phyloP scores from a whole-genome alignment of 2,113 vertebrate genomes.

The Gymnarchus niloticus region DNA sequence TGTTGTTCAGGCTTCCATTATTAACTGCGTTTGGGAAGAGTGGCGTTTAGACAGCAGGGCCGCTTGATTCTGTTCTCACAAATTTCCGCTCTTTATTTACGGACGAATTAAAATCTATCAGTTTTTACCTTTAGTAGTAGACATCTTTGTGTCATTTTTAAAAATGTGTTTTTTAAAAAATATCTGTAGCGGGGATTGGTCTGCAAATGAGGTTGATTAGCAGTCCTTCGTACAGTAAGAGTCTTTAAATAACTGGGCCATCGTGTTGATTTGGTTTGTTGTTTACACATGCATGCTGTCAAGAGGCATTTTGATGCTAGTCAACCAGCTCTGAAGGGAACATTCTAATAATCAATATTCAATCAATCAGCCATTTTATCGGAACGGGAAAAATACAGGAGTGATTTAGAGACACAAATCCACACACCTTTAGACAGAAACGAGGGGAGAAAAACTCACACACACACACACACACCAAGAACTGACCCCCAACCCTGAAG shows the following conservation, averaged over 20 bases:
- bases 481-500: too few species aligned
- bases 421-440: background rate
- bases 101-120: background rate
- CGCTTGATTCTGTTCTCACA: background rate
- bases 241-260: constrained; percentile 4
- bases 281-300: background rate
- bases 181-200: background rate
- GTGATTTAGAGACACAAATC: background rate
- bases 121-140: background rate
- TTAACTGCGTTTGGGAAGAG: too few species aligned
- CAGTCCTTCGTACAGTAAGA: background rate
- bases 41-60: background rate
- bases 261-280: background rate
- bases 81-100: background rate
- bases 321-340: background rate
- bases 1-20: background rate
- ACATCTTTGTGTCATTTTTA: background rate
- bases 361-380: constrained; percentile 1
- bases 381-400: background rate
- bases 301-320: background rate
- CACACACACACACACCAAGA: too few species aligned
- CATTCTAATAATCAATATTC: constrained; percentile 11
- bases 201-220: background rate
- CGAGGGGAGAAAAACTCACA: too few species aligned
- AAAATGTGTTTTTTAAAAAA: background rate